A percentile compares a stretch with the other conserved stretches of the same genome.
These are phyloP conservation scores for Prolemur simus DNA, from an alignment of 2,113 vertebrate genomes.

Conservation along the genomic window DNA sequence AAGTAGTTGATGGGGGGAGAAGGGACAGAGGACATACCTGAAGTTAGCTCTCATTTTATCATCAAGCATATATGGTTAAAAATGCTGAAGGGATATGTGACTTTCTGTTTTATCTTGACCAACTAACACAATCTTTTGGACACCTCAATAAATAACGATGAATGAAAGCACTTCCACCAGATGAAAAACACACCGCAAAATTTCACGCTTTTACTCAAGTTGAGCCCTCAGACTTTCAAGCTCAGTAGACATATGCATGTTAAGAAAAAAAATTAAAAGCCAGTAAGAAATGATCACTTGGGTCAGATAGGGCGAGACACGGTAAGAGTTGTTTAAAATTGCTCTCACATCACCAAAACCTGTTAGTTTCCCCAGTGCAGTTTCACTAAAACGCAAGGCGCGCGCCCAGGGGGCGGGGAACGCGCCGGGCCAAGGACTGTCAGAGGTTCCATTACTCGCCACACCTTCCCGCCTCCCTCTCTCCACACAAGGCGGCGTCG, in stretches of 20 bases:
- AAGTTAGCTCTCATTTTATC: neutral
- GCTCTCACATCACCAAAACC: neutral
- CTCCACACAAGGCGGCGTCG: fast-evolving
- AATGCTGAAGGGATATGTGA: neutral
- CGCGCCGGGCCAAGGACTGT: neutral
- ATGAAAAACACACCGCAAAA: neutral
- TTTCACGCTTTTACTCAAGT: neutral
- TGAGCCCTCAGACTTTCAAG: neutral
- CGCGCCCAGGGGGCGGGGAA: neutral
- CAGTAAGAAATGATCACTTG: neutral
- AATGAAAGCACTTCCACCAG: neutral
- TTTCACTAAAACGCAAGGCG: neutral
- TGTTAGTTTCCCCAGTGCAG: neutral
- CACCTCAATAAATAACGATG: neutral
- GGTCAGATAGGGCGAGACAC: neutral
- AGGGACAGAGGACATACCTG: neutral
- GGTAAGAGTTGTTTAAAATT: neutral
- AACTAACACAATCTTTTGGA: neutral
- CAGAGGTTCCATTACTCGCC: neutral
- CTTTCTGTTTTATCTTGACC: neutral
- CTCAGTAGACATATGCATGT: neutral
- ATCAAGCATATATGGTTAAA: neutral
- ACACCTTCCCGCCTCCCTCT: neutral
- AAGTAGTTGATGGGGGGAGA: neutral
- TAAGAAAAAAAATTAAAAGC: neutral